Base-by-base conservation (phyloP, 2,888 invertebrate genomes). In the Thera obeliscata region DNA sequence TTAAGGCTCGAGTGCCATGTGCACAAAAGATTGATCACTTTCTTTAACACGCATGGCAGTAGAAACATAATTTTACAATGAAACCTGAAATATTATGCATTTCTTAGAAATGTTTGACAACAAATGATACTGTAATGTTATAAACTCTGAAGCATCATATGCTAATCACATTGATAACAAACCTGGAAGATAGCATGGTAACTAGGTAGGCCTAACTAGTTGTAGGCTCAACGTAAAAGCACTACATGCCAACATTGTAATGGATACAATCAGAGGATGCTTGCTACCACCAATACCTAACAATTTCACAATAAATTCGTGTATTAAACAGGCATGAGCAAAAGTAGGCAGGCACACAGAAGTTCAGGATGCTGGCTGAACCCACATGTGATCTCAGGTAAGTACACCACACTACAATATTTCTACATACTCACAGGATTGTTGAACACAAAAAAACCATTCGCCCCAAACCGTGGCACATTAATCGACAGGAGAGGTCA, bases 401-500 rank as follows among this genome's bases (percentile, higher is more conserved):
- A 22, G 22, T 5, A 49, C 38, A 73, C 77, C 83, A 81, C 82
- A 82, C 81, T 78, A 61, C 56, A 60, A 65, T 55, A 69, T 69
- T 58, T 22, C 22, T 22, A 22, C 56, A 80, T 84, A 88, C 87
- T 88, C 84, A 85, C 87, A 85, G 83, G 84, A 83, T 83, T 83
- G 82, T 67, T 77, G 77, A 76, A 80, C 82, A 83, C 78, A 86
- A 84, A 85, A 86, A 46, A 83, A 81, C 81, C 82, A 86, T 85
- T 82, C 82, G 72, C 77, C 78, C 61, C 58, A 71, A 78, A 79
- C 76, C 70, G 74, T 78, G 78, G 78, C 79, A 79, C 78, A 76
- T 79, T 78, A 78, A 77, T 76, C 70, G 81, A 83, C 9, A 82
- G 88, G 87, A 89, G 87, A 91, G 89, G 90, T 89, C 90, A 87